Conservation (phyloP, 2,888 invertebrate genomes). For the Charanyca ferruginea region DNA sequence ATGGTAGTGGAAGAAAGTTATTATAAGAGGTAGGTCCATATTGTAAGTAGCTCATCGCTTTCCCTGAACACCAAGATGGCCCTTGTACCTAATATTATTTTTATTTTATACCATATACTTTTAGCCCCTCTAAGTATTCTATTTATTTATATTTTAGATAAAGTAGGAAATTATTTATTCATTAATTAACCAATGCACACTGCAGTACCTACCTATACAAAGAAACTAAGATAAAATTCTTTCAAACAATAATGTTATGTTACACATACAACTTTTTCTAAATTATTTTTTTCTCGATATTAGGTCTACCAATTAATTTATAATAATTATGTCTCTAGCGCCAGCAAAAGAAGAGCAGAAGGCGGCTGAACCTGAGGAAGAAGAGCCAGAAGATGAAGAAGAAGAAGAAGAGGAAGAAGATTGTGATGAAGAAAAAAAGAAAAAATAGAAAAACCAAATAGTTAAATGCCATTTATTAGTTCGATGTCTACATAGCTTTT, state of each 20-base stretch:
- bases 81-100: slow-evolving; percentile 18
- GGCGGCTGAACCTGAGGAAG: slow-evolving; percentile 66
- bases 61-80: slow-evolving; percentile 24
- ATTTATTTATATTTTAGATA: no score
- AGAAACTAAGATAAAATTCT: background rate
- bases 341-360: slow-evolving; percentile 71
- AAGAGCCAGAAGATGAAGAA: slow-evolving; percentile 63
- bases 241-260: background rate
- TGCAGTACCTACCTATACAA: no score
- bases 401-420: slow-evolving; percentile 70
- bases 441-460: slow-evolving; percentile 54
- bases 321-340: slow-evolving; percentile 71
- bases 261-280: background rate
- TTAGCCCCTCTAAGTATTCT: background rate
- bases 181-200: background rate
- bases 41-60: slow-evolving; percentile 57
- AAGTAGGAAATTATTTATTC: background rate
- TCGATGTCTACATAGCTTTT: slow-evolving; percentile 61
- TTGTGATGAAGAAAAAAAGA: slow-evolving; percentile 74
- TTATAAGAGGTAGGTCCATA: slow-evolving; percentile 54
- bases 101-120: slow-evolving; percentile 17
- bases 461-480: slow-evolving; percentile 69
- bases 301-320: background rate
- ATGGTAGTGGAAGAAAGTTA: slow-evolving; percentile 63
- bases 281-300: background rate